Evolutionary conservation across 2,797 vertebrate species (phyloP), one percentile per base, ranked within the genome.

Genomic region (Acridotheres tristis): DNA sequence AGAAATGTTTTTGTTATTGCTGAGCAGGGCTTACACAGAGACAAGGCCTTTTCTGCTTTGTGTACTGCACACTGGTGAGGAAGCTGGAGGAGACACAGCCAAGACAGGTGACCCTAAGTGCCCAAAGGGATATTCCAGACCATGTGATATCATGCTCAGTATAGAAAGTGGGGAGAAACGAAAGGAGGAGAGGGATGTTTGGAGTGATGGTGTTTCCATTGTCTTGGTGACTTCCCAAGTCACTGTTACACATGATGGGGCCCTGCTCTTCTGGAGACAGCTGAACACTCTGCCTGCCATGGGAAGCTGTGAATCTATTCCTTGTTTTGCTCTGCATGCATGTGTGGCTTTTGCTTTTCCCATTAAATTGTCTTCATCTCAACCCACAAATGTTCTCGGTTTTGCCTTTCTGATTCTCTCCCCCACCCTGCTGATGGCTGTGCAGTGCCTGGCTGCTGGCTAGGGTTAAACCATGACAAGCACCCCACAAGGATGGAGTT

Each of bases 161-260:
- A n/a, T 10, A 10, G 7, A 18, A 15, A 69, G 8, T 6, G 4
- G 4, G 7, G 12, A 11, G 4, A 43, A 67, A 40, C 5, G 23
- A 18, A 18, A 67, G 30, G 25, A 47, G 17, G 6, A 11, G 13
- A 34, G 32, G 13, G 10, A 45, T 51, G 8, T 76, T 76, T 3
- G 1, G 38, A 18, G 29, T 30, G 57, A n/a, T 51, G 50, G 29
- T 1, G 6, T 63, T 57, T 63, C 10, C 50, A 30, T 19, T 6
- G 51, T 19, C 51, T 53, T 53, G 51, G 51, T 53, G 51, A 30
- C 36, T 69, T 55, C 32, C 55, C 27, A 38, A n/a, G 36, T 43
- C 36, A 57, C 2, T 0, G 0, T 9, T 18, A 25, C 0, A 0
- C 0, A 8, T 82, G 48, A n/a, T 30, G 36, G 27, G 13, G 4